Conservation (phyloP, 2,113 vertebrate genomes). For the Apodemus speciosus region DNA sequence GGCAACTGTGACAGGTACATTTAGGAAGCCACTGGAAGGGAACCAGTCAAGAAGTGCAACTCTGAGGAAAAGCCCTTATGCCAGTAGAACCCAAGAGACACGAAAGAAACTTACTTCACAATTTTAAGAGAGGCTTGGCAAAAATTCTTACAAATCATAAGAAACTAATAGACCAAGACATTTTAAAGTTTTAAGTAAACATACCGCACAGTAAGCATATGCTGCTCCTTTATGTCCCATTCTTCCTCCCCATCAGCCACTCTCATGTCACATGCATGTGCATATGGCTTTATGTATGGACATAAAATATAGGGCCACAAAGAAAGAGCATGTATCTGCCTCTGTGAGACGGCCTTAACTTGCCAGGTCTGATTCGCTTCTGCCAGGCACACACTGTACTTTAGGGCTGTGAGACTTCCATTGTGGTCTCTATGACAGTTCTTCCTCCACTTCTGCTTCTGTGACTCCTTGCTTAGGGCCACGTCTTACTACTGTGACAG, state of each 20-base stretch:
- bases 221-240: neutral
- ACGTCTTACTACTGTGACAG: neutral
- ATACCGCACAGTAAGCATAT: neutral
- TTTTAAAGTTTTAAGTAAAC: neutral
- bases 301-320: neutral
- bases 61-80: neutral
- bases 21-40: neutral
- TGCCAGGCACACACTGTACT: neutral
- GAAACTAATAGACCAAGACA: neutral
- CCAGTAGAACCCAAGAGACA: neutral
- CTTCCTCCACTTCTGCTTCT: neutral
- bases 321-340: neutral
- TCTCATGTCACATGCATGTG: neutral
- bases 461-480: neutral
- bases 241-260: neutral
- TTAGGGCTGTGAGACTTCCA: neutral
- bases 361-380: neutral
- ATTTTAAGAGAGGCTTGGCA: neutral
- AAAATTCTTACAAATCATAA: neutral
- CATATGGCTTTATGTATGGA: neutral
- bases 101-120: neutral
- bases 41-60: neutral
- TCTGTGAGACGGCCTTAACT: neutral
- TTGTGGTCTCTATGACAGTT: neutral
- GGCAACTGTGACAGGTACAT: conserved; percentile 9